Evolutionary conservation across 2,888 invertebrate species (phyloP), one percentile per base, ranked within the genome.

Genomic region (Proisotoma minuta): DNA sequence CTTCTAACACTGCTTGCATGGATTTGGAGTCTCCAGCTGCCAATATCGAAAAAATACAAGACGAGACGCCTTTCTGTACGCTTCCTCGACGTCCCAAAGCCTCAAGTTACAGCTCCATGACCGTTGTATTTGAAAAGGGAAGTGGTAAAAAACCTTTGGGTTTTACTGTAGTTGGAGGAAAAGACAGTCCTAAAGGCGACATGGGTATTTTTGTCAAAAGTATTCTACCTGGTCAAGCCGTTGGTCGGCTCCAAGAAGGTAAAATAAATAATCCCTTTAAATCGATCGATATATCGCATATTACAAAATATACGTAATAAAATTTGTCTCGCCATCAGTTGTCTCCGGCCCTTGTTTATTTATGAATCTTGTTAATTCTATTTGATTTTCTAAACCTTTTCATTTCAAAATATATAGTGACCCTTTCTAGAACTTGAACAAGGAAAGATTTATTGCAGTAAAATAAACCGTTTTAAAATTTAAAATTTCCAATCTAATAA

Each of bases 121-220:
- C 87, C 0, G 84, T 88, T 20, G 69, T 73, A 20, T 71, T 65
- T 50, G 86, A 87, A 79, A 92, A 92, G 79, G 91, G 91, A 27
- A 84, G 84, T 3, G 88, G 90, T 27, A 86, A 87, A 75, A 91
- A 90, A 78, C 90, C 91, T 59, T 82, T 92, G 56, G 92, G 92
- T 39, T 92, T 93, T 77, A 91, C 91, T 77, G 90, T 92, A 74
- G 92, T 92, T 28, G 93, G 92, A 57, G 93, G 92, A 51, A 84
- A 86, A 54, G 92, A 92, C 78, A 90, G 91, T 2, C 88, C 91
- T 0, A 88, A 88, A 78, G 91, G 91, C 50, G 86, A 86, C 77
- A 88, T 91, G 84, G 91, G 91, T 50, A 91, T 93, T 77, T 91
- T 88, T 78, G 89, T 93, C 3, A 89, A 91, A 79, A 89, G 91